A percentile compares a stretch with the other conserved stretches of the same genome.
These are phyloP conservation scores for Copsychus sechellarum DNA, from an alignment of 2,113 vertebrate genomes.

Conservation along the genomic window DNA sequence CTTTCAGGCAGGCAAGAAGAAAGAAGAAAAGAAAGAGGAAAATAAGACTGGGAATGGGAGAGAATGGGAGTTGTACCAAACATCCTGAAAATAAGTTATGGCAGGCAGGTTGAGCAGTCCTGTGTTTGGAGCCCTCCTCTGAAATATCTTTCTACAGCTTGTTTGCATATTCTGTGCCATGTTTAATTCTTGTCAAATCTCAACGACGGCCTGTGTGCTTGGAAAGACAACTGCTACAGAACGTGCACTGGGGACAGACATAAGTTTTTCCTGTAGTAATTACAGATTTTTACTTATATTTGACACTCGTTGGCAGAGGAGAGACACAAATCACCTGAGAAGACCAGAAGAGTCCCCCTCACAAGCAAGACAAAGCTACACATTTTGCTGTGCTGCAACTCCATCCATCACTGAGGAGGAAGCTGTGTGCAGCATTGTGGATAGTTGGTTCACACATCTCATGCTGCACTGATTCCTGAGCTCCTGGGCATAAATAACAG, in stretches of 20 bases:
- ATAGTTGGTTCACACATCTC: background rate
- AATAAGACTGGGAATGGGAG: background rate
- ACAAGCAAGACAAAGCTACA: background rate
- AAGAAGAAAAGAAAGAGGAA: background rate
- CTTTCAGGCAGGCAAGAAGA: background rate
- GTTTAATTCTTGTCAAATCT: background rate
- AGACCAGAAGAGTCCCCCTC: background rate
- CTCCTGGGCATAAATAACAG: background rate
- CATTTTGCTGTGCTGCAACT: rapidly evolving
- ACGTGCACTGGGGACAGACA: background rate
- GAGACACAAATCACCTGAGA: background rate
- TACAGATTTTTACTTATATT: background rate
- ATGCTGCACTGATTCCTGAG: background rate
- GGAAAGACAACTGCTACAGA: background rate
- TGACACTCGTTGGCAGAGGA: background rate
- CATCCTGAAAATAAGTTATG: background rate
- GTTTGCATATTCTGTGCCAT: background rate
- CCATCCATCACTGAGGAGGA: background rate
- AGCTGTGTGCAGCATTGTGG: rapidly evolving
- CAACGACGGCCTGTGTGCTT: background rate
- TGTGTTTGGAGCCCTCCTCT: background rate
- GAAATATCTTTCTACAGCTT: background rate
- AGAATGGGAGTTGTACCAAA: background rate
- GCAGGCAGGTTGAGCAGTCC: background rate
- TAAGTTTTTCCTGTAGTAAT: background rate